Percentiles rank a stretch among this genome's conserved stretches.
Evolutionary conservation across 92 coral and sea anemone genomes (phyloP).

Genomic region (Heteractis magnifica): DNA sequence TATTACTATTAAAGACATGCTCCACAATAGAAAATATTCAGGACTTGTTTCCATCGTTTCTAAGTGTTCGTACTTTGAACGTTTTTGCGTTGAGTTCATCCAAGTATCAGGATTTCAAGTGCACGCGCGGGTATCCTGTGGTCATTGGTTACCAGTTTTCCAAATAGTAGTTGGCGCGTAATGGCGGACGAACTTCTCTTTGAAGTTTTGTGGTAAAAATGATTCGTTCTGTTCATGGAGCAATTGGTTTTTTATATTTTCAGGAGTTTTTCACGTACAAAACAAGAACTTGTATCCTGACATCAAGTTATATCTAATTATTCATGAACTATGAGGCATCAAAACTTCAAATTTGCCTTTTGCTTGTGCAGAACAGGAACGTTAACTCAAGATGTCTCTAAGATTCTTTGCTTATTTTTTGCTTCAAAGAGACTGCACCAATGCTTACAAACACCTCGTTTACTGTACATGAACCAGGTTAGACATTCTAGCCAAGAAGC

Average conservation of each 20-base stretch:
- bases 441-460: background rate
- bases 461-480: background rate
- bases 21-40: too few species aligned
- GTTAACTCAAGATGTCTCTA: background rate
- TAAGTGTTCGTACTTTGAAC: background rate
- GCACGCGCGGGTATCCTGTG: conserved; percentile 5
- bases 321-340: background rate
- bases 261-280: background rate
- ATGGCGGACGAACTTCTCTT: background rate
- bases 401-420: background rate
- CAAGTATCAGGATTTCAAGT: background rate
- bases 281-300: background rate
- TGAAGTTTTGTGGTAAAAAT: too few species aligned
- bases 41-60: too few species aligned
- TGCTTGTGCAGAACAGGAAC: background rate
- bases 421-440: background rate
- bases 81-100: background rate
- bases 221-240: background rate
- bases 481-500: conserved; percentile 21
- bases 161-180: too few species aligned
- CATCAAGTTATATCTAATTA: background rate
- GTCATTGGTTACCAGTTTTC: background rate
- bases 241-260: background rate
- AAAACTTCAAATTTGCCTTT: background rate
- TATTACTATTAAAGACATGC: too few species aligned